Percentiles rank a stretch among this genome's conserved stretches.
Evolutionary conservation across 2,888 invertebrate genomes (phyloP).

Genomic region (Rotaria sp.): DNA sequence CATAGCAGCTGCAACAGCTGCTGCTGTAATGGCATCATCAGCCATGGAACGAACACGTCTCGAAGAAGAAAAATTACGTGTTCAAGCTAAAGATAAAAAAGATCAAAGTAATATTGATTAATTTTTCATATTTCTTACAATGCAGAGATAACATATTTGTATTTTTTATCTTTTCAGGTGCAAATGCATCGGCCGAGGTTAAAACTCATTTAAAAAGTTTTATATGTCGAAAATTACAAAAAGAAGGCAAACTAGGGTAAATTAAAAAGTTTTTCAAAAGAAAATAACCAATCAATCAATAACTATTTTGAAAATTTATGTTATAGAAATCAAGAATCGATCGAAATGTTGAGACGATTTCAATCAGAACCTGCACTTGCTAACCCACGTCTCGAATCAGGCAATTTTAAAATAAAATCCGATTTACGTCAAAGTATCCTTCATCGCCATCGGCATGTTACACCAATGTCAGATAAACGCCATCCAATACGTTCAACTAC

Average conservation of each 20-base stretch:
- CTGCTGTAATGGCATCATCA: not conserved
- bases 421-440: constrained; percentile 5
- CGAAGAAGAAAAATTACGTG: constrained; percentile 22
- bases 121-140: not conserved
- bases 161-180: not conserved
- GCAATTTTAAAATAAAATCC: constrained; percentile 14
- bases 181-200: constrained; percentile 14
- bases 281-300: too few relatives aligned
- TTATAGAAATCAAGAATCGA: not conserved
- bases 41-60: not conserved
- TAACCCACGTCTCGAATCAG: constrained; percentile 1
- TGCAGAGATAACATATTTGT: not conserved
- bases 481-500: not conserved
- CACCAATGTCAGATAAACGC: not conserved
- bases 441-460: not conserved
- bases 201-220: constrained; percentile 27
- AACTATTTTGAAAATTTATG: too few relatives aligned
- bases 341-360: constrained; percentile 11
- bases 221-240: not conserved
- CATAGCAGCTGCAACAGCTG: not conserved
- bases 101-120: not conserved
- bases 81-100: not conserved
- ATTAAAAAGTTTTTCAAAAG: not conserved
- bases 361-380: constrained; percentile 23
- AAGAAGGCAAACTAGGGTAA: constrained; percentile 10